Conservation (phyloP, 2,113 vertebrate species). For the Agapornis roseicollis region DNA sequence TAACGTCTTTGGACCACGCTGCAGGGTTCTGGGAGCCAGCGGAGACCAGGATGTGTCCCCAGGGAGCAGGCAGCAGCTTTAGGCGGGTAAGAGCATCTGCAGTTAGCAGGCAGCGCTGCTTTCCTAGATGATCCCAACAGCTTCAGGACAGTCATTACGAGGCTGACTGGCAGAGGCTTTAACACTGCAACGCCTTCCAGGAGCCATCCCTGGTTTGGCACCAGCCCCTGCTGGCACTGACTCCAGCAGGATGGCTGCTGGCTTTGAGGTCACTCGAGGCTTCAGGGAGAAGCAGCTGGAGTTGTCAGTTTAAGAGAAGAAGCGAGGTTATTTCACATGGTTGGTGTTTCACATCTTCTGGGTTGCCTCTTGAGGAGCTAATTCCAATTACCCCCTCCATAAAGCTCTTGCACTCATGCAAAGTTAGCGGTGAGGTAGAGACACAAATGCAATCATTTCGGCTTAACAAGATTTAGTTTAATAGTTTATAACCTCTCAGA, state of each 20-base stretch:
- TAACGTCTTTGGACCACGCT: accelerated
- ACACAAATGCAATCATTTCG: neutral
- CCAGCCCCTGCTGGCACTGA: neutral
- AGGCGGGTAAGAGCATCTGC: neutral
- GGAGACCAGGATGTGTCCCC: neutral
- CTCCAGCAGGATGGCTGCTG: neutral
- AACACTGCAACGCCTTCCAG: neutral
- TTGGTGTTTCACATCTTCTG: neutral
- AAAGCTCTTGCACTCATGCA: neutral
- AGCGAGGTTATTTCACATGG: neutral
- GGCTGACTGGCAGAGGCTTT: neutral
- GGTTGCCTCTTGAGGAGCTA: neutral
- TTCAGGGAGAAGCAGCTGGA: neutral
- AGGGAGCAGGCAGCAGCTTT: neutral
- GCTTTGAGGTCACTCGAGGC: neutral
- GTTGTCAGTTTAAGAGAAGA: neutral
- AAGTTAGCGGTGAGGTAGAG: neutral
- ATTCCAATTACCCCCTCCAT: neutral
- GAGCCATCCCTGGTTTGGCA: neutral
- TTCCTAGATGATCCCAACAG: neutral
- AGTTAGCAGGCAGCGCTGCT: neutral
- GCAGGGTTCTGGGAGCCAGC: neutral
- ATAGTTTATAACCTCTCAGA: neutral
- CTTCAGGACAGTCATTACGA: neutral
- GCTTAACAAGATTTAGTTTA: neutral